Evolutionary conservation across 2,797 vertebrate species (phyloP).

Genomic region (Acanthopagrus latus): DNA sequence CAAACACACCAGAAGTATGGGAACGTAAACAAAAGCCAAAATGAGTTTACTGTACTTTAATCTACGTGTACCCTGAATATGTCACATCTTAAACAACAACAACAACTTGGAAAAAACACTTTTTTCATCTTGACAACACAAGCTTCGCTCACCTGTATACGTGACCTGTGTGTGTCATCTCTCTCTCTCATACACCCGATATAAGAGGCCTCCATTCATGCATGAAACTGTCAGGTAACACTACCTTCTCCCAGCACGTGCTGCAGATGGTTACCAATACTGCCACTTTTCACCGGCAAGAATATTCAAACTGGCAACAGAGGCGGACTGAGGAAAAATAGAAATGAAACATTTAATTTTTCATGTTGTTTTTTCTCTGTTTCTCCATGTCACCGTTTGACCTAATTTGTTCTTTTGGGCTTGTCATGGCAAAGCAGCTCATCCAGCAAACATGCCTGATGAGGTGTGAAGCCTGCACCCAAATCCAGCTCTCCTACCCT

Average conservation of each 20-base stretch:
- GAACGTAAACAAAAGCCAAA: conserved; percentile 40
- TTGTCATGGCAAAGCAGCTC: conserved; percentile 81
- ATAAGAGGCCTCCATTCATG: conserved; percentile 54
- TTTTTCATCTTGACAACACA: conserved; percentile 53
- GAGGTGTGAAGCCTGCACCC: conserved; percentile 80
- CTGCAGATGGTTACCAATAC: conserved; percentile 70
- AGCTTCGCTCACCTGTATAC: conserved; percentile 62
- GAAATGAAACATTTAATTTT: conserved; percentile 75
- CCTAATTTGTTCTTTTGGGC: conserved; percentile 84
- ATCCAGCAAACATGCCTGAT: conserved; percentile 81
- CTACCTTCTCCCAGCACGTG: conserved; percentile 56
- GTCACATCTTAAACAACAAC: conserved; percentile 43
- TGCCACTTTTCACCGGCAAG: conserved; percentile 67
- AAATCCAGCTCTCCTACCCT: conserved; percentile 74
- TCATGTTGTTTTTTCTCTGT: conserved; percentile 66
- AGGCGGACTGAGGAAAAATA: conserved; percentile 58
- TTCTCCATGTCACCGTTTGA: conserved; percentile 80
- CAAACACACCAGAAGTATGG: not conserved
- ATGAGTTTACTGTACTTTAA: conserved; percentile 33
- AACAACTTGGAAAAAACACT: conserved; percentile 17
- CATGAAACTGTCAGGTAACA: conserved; percentile 73
- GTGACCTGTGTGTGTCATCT: conserved; percentile 51
- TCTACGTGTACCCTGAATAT: conserved; percentile 55
- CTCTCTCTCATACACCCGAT: conserved; percentile 49
- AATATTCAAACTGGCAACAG: conserved; percentile 70